phyloP scores from a whole-genome alignment of 2,113 vertebrate genomes.

The Rhineura floridana region DNA sequence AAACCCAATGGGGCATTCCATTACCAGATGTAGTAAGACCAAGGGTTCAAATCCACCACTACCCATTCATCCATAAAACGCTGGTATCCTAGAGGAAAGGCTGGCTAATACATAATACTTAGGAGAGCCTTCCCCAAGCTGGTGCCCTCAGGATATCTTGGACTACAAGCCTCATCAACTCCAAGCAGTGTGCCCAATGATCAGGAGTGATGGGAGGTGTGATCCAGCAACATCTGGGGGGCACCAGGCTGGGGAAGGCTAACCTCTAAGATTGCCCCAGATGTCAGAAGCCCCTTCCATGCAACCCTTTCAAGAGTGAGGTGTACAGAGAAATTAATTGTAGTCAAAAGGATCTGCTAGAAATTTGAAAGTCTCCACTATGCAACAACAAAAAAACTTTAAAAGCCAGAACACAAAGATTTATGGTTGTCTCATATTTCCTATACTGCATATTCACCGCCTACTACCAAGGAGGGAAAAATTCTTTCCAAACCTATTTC shows the following conservation, averaged over 20 bases:
- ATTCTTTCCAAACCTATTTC: neutral
- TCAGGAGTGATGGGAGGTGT: too few relatives aligned
- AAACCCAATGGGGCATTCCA: neutral
- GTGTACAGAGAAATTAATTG: neutral
- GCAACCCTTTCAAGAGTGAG: neutral
- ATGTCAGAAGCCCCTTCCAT: too few relatives aligned
- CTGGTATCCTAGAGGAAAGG: neutral
- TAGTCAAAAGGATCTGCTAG: neutral
- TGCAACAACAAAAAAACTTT: too few relatives aligned
- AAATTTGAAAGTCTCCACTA: neutral
- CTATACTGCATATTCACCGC: neutral
- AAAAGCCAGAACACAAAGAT: neutral
- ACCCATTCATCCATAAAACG: neutral
- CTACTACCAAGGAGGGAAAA: neutral
- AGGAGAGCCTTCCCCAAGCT: too few relatives aligned
- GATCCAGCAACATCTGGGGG: too few relatives aligned
- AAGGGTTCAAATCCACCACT: neutral
- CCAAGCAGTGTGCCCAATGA: too few relatives aligned
- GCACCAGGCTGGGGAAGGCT: too few relatives aligned
- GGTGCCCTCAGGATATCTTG: too few relatives aligned
- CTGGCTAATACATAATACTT: too few relatives aligned
- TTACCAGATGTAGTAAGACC: neutral
- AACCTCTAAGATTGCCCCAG: too few relatives aligned
- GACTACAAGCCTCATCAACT: too few relatives aligned
- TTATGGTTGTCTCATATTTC: too few relatives aligned